Percentiles rank a stretch among this genome's conserved stretches.
These are phyloP conservation scores for Antitype chi DNA, from an alignment of 2,888 invertebrate genomes.

Conservation along the genomic window DNA sequence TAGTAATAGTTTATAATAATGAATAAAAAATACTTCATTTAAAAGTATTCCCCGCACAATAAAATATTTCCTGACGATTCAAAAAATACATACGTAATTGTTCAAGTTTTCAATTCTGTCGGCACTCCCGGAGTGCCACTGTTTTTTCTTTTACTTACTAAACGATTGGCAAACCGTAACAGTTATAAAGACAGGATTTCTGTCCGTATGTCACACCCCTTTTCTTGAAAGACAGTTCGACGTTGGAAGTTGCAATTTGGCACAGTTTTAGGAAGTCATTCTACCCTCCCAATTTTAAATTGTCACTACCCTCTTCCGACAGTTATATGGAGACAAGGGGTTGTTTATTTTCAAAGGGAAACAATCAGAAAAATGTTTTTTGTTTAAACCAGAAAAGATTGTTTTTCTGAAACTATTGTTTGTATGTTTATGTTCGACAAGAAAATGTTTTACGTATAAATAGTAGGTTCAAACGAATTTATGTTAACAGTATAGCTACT, in stretches of 20 bases:
- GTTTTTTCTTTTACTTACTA: too few relatives aligned
- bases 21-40: too few relatives aligned
- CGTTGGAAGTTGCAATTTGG: slow-evolving; percentile 38
- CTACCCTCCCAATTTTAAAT: slow-evolving; percentile 33
- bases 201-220: slow-evolving; percentile 25
- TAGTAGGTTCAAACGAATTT: too few relatives aligned
- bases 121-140: too few relatives aligned
- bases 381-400: neutral
- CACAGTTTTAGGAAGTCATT: slow-evolving; percentile 42
- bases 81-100: too few relatives aligned
- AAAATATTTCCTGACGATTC: too few relatives aligned
- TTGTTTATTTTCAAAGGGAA: slow-evolving; percentile 14
- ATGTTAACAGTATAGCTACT: too few relatives aligned
- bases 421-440: neutral
- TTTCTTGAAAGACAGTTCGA: slow-evolving; percentile 34
- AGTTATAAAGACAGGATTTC: neutral
- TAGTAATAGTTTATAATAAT: too few relatives aligned
- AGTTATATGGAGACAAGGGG: neutral
- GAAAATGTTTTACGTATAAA: neutral
- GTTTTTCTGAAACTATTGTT: neutral
- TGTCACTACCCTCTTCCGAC: slow-evolving; percentile 26
- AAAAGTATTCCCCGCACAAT: too few relatives aligned
- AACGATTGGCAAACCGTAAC: slow-evolving; percentile 3
- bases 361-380: slow-evolving; percentile 9
- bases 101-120: too few relatives aligned